These are phyloP conservation scores for Zophobas atratus DNA, from an alignment of 1,140 invertebrate species.

Conservation along the genomic window DNA sequence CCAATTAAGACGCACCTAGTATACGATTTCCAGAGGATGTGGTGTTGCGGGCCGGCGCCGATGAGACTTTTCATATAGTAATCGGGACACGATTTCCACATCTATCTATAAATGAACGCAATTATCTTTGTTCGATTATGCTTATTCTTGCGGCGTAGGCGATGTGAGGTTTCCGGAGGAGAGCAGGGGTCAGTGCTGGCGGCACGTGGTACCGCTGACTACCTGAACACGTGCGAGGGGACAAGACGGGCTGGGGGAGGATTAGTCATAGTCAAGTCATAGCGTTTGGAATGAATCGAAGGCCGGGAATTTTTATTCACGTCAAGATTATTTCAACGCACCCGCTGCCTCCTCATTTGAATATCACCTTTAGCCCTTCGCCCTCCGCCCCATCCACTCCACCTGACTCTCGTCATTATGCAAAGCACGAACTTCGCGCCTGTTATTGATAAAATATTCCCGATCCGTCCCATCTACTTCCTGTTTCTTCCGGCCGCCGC, in stretches of 20 bases:
- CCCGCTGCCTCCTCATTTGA: not conserved
- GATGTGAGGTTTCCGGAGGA: not conserved
- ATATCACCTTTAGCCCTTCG: not conserved
- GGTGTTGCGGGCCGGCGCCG: not conserved
- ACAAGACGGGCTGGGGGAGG: no score
- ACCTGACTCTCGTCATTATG: slow-evolving; percentile 25
- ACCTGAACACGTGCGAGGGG: not conserved
- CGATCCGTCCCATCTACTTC: slow-evolving; percentile 21
- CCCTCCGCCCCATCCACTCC: not conserved
- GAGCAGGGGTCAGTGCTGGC: not conserved
- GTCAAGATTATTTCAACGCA: slow-evolving; percentile 5
- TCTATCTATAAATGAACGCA: slow-evolving; percentile 25
- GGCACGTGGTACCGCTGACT: slow-evolving; percentile 3
- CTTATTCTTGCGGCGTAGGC: slow-evolving; percentile 18
- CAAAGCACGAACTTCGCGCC: slow-evolving; percentile 14
- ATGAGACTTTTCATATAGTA: not conserved
- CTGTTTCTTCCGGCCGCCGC: slow-evolving; percentile 4
- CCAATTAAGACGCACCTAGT: slow-evolving; percentile 29
- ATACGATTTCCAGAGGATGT: not conserved
- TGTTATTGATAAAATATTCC: slow-evolving; percentile 38
- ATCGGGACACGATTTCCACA: slow-evolving; percentile 12
- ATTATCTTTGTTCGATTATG: slow-evolving; percentile 21
- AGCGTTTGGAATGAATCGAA: no score
- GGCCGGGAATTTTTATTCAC: not conserved
- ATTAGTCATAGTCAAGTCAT: no score